A percentile compares a stretch with the other conserved stretches of the same genome.
Conservation (phyloP, 2,797 vertebrate genomes). For the Amphiprion clarkii region DNA sequence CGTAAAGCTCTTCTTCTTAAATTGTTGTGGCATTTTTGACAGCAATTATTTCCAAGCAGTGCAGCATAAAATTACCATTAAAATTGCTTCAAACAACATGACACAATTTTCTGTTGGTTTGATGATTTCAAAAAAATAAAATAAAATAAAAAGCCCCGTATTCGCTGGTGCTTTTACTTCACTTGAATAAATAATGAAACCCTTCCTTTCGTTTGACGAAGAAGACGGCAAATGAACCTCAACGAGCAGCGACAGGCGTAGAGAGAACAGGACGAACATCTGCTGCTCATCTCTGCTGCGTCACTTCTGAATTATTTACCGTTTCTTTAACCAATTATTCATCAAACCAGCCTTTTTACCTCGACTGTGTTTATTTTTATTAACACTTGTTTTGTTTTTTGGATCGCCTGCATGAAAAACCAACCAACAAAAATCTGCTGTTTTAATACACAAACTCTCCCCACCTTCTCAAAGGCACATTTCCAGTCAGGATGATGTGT, state of each 20-base stretch:
- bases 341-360: conserved; percentile 32
- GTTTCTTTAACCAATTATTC: conserved; percentile 28
- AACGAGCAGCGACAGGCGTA: conserved; percentile 43
- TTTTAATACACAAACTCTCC: conserved; percentile 40
- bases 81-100: conserved; percentile 66
- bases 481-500: conserved; percentile 52
- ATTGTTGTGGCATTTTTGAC: conserved; percentile 71
- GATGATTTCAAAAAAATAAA: conserved; percentile 8
- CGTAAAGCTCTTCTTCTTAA: conserved; percentile 55
- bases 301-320: conserved; percentile 43
- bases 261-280: conserved; percentile 56
- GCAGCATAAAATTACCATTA: conserved; percentile 75
- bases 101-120: conserved; percentile 53
- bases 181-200: conserved; percentile 67
- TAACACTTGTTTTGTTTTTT: conserved; percentile 22
- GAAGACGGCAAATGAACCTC: conserved; percentile 55
- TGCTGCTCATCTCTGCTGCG: conserved; percentile 39
- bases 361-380: not conserved
- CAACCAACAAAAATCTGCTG: not conserved
- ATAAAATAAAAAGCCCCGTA: conserved; percentile 14
- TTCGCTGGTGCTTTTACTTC: conserved; percentile 40
- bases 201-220: conserved; percentile 46
- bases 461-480: conserved; percentile 50
- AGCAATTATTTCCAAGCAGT: conserved; percentile 78
- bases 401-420: conserved; percentile 9